These are phyloP conservation scores for Clunio marinus DNA, from an alignment of 2,888 invertebrate species.

Conservation along the genomic window DNA sequence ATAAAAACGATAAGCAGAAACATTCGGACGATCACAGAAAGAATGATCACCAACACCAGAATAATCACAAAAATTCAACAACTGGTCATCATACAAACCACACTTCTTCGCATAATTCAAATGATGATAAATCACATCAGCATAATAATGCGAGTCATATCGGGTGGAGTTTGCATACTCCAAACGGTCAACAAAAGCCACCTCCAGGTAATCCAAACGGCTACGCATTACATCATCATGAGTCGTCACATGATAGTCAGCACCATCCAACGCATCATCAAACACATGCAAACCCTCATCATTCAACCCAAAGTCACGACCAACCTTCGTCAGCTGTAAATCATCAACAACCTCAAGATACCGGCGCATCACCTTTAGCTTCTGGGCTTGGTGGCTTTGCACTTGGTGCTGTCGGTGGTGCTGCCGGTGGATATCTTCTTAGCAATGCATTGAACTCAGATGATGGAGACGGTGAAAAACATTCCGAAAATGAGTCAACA, in stretches of 20 bases:
- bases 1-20: background rate
- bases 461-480: background rate
- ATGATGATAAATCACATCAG: background rate
- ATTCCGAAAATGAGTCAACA: too few species aligned
- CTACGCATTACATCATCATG: background rate
- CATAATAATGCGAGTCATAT: background rate
- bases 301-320: background rate
- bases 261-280: background rate
- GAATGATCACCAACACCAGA: background rate
- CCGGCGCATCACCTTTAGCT: background rate
- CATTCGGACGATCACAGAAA: background rate
- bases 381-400: constrained; percentile 7
- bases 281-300: background rate
- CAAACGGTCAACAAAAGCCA: background rate
- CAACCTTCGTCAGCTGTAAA: background rate
- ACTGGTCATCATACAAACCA: background rate
- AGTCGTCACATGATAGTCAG: background rate
- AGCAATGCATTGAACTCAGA: constrained; percentile 9
- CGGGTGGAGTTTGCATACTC: constrained; percentile 12
- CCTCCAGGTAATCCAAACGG: background rate
- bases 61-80: background rate
- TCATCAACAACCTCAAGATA: background rate
- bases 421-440: background rate
- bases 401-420: constrained; percentile 4
- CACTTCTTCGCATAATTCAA: background rate